Conservation (phyloP, 2,888 invertebrate species). For the Iselma pallidipennis region DNA sequence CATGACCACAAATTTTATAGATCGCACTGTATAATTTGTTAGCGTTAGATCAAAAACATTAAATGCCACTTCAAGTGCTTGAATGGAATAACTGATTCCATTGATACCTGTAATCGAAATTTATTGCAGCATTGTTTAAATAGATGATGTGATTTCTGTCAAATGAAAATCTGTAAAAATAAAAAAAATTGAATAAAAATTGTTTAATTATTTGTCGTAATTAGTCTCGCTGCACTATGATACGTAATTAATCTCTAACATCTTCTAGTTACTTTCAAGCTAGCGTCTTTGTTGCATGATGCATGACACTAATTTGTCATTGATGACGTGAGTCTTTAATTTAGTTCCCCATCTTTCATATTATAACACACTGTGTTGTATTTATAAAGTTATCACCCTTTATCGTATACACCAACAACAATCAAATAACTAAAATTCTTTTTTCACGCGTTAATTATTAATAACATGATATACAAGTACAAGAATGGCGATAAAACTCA, state of each 20-base stretch:
- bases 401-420: neutral
- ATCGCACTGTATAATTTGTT: conserved; percentile 10
- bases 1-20: conserved; percentile 8
- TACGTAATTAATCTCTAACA: conserved; percentile 31
- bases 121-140: conserved; percentile 2
- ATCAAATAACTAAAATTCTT: no score
- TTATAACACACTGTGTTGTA: conserved; percentile 8
- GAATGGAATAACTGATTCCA: conserved; percentile 4
- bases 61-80: conserved; percentile 13
- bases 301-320: conserved; percentile 36
- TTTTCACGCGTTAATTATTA: no score
- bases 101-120: neutral
- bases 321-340: conserved; percentile 33
- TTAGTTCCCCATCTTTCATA: conserved; percentile 31
- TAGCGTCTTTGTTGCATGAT: conserved; percentile 28
- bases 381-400: conserved; percentile 25
- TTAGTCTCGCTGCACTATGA: conserved; percentile 13
- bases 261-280: conserved; percentile 17
- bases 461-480: no score
- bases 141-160: no score
- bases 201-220: conserved; percentile 20
- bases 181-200: conserved; percentile 9
- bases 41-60: conserved; percentile 14
- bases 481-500: no score
- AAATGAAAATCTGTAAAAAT: neutral